A percentile compares a stretch with the other conserved stretches of the same genome.
Evolutionary conservation across 2,797 vertebrate species (phyloP).

Genomic region (Epinephelus coioides): DNA sequence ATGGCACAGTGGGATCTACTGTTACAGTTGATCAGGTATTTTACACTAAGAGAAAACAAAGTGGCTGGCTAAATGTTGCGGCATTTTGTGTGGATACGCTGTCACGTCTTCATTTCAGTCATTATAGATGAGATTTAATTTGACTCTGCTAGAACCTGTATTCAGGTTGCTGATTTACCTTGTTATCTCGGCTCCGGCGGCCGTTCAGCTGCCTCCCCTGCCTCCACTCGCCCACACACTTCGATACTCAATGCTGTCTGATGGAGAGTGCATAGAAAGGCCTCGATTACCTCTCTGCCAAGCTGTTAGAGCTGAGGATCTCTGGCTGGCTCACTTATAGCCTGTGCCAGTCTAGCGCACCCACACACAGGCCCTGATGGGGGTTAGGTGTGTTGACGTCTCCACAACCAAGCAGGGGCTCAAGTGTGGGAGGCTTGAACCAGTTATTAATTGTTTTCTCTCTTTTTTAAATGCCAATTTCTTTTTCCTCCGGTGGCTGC

Average conservation of each 20-base stretch:
- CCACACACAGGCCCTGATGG: conserved; percentile 48
- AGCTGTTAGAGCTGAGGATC: conserved; percentile 57
- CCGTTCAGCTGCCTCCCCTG: conserved; percentile 44
- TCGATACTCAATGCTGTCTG: conserved; percentile 54
- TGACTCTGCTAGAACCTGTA: conserved; percentile 24
- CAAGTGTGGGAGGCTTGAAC: conserved; percentile 37
- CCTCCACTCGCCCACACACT: conserved; percentile 67
- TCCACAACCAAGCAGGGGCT: conserved; percentile 42
- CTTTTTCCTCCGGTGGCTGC: conserved; percentile 23
- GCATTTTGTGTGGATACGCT: neutral
- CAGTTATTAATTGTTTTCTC: conserved; percentile 54
- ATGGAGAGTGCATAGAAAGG: conserved; percentile 55
- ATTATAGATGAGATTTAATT: conserved; percentile 22
- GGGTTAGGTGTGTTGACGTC: conserved; percentile 35
- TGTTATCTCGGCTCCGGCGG: conserved; percentile 48
- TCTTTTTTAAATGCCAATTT: conserved; percentile 45
- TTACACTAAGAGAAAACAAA: neutral
- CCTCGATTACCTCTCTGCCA: conserved; percentile 68
- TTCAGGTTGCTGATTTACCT: conserved; percentile 64
- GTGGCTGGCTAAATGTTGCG: conserved; percentile 11
- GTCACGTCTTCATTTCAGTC: conserved; percentile 2
- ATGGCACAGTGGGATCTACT: neutral
- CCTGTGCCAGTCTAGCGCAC: conserved; percentile 52
- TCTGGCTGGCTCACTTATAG: conserved; percentile 59
- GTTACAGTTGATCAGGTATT: neutral